Conservation (phyloP, 2,113 vertebrate species). For the Zosterops borbonicus region DNA sequence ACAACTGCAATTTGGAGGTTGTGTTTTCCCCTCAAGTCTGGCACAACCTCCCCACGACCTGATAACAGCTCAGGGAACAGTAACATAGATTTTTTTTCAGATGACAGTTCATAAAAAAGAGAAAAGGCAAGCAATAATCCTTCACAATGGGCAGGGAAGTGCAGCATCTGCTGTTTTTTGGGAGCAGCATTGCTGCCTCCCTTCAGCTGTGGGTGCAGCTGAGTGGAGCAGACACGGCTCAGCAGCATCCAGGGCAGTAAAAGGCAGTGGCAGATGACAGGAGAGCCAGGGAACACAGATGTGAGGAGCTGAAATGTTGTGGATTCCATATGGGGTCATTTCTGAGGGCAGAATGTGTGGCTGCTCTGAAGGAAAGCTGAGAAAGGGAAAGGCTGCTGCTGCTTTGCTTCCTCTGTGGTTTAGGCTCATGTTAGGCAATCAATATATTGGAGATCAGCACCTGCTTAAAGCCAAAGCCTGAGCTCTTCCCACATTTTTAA, state of each 20-base stretch:
- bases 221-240: neutral
- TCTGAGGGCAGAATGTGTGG: neutral
- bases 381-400: neutral
- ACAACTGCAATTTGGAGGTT: neutral
- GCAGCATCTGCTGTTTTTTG: slow-evolving; percentile 15
- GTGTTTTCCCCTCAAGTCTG: neutral
- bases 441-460: neutral
- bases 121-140: neutral
- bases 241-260: neutral
- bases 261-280: neutral
- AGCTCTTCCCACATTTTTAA: neutral
- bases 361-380: neutral
- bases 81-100: neutral
- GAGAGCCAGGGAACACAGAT: slow-evolving; percentile 20
- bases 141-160: neutral
- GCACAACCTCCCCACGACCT: neutral
- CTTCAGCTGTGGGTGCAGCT: neutral
- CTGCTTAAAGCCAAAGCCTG: neutral
- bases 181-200: neutral
- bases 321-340: neutral
- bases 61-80: neutral
- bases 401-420: neutral
- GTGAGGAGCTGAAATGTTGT: neutral
- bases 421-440: neutral
- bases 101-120: neutral